Base-by-base conservation (phyloP, 2,797 vertebrate genomes). In the Epinephelus coioides region DNA sequence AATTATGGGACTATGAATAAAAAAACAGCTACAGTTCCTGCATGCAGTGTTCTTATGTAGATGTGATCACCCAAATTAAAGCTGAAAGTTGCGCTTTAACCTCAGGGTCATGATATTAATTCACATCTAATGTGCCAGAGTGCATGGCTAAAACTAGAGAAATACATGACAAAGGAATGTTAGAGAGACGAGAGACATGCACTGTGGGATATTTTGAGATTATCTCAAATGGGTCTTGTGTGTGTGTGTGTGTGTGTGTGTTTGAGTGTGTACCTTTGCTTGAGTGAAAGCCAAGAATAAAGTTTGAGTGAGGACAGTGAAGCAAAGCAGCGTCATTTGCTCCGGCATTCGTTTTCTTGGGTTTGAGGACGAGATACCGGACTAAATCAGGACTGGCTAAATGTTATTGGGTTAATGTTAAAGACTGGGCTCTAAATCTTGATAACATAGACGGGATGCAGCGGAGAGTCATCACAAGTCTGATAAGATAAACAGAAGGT, bases 401-500 rank as follows among this genome's bases (percentile, higher is more conserved):
- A 38, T 59, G 56, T 59, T 38, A 61, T 23, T 23, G 43, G 57
- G 0, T 43, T 12, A 43, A 43, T 12, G 40, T 14, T 46, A 11
- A 66, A 44, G 19, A 27, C 10, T 13, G n/a, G 11, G 46, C 21
- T 30, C 43, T 25, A 47, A 27, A 46, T 55, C 30, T 23, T 38
- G 56, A 8, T 18, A 23, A 6, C 12, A 17, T 2, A 11, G 23
- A 19, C 1, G 8, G 2, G 55, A 13, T 30, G 27, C 50, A n/a
- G 34, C 3, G 27, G 25, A 30, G 23, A 4, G 18, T 56, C 27
- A 2, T 59, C 27, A 44, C 18, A 0, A 23, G 25, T 6, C 11
- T 6, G 60, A 61, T 38, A 19, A 76, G 44, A 67, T 57, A 75
- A 61, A 81, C 47, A 44, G 23, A 78, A 73, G 49, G 72, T 65